A percentile compares a stretch with the other conserved stretches of the same genome.
Conservation (phyloP, 2,797 vertebrate genomes). For the Megaceryle alcyon region DNA sequence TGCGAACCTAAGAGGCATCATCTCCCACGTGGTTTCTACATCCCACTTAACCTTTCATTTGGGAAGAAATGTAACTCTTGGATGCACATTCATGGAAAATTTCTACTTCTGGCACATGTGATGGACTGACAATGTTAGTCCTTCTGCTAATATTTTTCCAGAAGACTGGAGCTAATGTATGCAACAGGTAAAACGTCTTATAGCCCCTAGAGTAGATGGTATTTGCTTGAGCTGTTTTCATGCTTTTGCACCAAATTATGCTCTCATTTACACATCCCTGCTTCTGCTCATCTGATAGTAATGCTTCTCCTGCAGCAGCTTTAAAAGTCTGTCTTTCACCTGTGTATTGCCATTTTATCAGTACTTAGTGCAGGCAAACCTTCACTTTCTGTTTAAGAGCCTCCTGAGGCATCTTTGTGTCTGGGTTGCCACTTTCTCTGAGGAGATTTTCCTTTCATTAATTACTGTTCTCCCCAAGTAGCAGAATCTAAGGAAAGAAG, state of each 20-base stretch:
- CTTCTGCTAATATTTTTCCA: background rate
- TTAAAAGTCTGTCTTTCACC: background rate
- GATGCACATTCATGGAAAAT: background rate
- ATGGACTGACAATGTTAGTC: background rate
- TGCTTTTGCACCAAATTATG: background rate
- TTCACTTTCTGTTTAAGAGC: background rate
- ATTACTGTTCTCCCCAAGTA: background rate
- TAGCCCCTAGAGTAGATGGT: background rate
- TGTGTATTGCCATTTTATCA: background rate
- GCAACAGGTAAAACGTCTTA: background rate
- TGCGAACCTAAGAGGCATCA: background rate
- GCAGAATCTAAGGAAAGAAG: background rate
- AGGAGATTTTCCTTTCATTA: background rate
- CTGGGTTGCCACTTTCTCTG: background rate
- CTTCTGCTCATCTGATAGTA: background rate
- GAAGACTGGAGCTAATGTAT: background rate
- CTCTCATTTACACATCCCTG: background rate
- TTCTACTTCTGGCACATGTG: background rate
- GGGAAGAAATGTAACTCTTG: background rate
- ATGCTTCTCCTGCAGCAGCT: background rate
- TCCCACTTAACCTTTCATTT: background rate
- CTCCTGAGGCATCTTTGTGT: background rate
- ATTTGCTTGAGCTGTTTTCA: background rate
- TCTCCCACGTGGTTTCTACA: background rate
- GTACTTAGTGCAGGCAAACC: background rate